phyloP scores from a whole-genome alignment of 2,797 vertebrate species.

The Erpetoichthys calabaricus region DNA sequence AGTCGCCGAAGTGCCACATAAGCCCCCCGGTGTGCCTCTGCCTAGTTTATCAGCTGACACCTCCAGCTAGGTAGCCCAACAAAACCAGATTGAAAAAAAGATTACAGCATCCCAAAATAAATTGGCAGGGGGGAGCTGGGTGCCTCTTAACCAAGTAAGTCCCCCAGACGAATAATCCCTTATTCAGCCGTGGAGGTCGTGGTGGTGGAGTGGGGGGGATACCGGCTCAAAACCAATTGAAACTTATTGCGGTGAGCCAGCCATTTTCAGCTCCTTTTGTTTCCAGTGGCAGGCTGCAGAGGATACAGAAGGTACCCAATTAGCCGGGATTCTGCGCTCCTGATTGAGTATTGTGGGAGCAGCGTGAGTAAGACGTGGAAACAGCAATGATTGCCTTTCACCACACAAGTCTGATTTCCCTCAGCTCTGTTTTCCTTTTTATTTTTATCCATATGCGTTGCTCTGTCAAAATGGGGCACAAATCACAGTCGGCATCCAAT shows the following conservation, averaged over 20 bases:
- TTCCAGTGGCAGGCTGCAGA: background rate
- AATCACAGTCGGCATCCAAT: too few species aligned
- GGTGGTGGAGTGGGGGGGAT: background rate
- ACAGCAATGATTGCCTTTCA: conserved; percentile 2
- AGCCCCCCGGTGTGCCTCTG: background rate
- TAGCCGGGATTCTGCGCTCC: conserved; percentile 1
- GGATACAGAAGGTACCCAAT: conserved; percentile 7
- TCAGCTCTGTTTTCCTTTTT: background rate
- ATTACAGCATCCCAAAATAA: background rate
- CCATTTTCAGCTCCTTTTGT: background rate
- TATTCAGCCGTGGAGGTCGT: background rate
- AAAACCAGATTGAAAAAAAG: background rate
- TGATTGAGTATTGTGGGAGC: conserved; percentile 5
- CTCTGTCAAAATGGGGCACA: too few species aligned
- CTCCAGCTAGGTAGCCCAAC: background rate
- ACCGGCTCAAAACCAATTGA: background rate
- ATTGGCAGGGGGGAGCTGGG: background rate
- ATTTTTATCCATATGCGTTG: background rate
- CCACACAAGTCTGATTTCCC: background rate
- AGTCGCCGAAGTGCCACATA: too few species aligned
- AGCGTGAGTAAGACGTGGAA: background rate
- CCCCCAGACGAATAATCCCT: background rate
- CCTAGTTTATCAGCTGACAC: background rate
- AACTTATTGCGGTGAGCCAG: conserved; percentile 1
- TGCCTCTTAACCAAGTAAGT: background rate